These are phyloP conservation scores for Oscarella lobularis DNA, from an alignment of 37 sponge, comb jelly and placozoan species.

Conservation along the genomic window DNA sequence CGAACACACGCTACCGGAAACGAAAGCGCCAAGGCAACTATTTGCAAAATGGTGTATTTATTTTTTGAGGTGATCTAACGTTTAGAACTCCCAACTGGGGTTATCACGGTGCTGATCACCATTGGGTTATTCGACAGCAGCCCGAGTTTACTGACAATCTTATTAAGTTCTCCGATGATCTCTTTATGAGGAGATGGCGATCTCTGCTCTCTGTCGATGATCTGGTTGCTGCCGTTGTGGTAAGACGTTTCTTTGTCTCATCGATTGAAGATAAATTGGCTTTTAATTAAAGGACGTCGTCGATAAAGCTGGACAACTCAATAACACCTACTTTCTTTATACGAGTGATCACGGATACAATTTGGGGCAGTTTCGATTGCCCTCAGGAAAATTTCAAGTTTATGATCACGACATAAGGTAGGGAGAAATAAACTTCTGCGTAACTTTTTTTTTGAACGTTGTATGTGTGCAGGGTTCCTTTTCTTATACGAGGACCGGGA, in stretches of 20 bases:
- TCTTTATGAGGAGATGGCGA: conserved; percentile 49
- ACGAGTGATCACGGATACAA: conserved; percentile 82
- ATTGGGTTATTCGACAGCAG: conserved; percentile 48
- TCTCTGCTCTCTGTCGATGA: conserved; percentile 71
- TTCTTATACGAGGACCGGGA: conserved; percentile 38
- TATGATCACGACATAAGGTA: conserved; percentile 55
- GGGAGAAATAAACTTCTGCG: too few species aligned
- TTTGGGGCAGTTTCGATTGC: conserved; percentile 58
- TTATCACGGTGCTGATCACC: conserved; percentile 44
- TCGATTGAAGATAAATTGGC: too few species aligned
- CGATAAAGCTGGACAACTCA: conserved; percentile 10
- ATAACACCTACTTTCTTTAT: conserved; percentile 49
- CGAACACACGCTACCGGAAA: conserved; percentile 8
- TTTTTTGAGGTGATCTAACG: too few species aligned
- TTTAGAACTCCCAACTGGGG: conserved; percentile 55
- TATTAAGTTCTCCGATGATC: conserved; percentile 23
- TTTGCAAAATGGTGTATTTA: too few species aligned
- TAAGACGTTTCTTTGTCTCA: background rate
- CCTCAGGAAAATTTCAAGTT: conserved; percentile 56
- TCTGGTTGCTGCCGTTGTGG: conserved; percentile 30
- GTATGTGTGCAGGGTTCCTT: conserved; percentile 29
- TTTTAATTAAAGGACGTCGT: background rate
- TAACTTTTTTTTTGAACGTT: too few species aligned
- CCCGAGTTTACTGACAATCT: conserved; percentile 11
- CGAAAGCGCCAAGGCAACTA: conserved; percentile 28